Conservation (phyloP, 2,113 vertebrate species). For the Bufo gargarizans region DNA sequence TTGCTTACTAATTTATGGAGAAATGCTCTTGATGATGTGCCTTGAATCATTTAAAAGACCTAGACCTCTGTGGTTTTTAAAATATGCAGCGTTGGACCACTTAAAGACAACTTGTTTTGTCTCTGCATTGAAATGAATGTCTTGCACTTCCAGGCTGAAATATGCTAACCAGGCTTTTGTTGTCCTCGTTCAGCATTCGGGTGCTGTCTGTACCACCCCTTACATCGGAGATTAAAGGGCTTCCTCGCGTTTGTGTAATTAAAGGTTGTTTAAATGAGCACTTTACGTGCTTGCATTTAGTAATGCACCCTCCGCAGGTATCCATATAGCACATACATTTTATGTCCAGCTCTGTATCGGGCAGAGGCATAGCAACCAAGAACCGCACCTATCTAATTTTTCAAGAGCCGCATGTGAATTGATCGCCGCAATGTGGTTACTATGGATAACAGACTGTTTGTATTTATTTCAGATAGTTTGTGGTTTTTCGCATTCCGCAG, state of each 20-base stretch:
- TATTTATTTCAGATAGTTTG: no score
- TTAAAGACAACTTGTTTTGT: conserved; percentile 7
- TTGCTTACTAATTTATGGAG: neutral
- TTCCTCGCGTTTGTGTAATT: neutral
- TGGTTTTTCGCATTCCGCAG: no score
- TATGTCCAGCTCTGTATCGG: no score
- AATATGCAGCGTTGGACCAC: neutral
- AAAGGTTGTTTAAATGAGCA: neutral
- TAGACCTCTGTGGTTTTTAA: neutral
- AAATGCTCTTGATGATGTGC: neutral
- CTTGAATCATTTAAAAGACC: neutral
- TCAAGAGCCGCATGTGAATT: no score
- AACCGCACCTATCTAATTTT: no score
- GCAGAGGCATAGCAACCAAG: no score
- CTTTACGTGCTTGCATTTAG: neutral
- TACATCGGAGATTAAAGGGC: neutral
- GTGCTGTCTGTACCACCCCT: neutral
- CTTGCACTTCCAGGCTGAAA: conserved; percentile 6
- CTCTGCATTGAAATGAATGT: conserved; percentile 12
- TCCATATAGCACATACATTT: no score
- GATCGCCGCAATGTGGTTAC: no score
- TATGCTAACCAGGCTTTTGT: conserved; percentile 22
- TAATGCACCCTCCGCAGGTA: neutral
- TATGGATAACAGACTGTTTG: no score
- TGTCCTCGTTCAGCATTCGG: neutral